These are phyloP conservation scores for Semotilus atromaculatus DNA, from an alignment of 2,797 vertebrate genomes.

Conservation along the genomic window DNA sequence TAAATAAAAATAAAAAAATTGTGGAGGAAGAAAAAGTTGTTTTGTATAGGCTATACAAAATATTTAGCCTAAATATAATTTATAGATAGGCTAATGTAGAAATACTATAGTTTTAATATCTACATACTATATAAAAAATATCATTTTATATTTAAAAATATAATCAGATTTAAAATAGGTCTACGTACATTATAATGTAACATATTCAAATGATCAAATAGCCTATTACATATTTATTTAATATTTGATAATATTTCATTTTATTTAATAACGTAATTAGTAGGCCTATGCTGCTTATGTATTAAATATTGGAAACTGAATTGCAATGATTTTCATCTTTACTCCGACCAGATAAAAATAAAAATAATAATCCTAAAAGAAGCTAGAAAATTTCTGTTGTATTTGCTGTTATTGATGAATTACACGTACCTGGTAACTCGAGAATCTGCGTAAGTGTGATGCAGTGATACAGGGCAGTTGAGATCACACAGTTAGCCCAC, in stretches of 20 bases:
- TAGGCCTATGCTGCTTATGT: not conserved
- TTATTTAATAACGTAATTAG: not conserved
- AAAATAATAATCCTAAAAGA: not conserved
- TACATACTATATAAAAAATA: not conserved
- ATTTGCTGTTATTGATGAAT: not conserved
- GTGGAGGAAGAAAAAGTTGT: not conserved
- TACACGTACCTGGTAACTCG: constrained; percentile 87
- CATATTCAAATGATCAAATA: not conserved
- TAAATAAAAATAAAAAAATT: not conserved
- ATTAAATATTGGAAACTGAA: not conserved
- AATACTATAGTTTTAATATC: not conserved
- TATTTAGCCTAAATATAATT: not conserved
- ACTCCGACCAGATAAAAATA: not conserved
- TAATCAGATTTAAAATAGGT: not conserved
- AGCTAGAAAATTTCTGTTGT: not conserved
- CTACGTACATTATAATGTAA: not conserved
- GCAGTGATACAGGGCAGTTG: constrained; percentile 92
- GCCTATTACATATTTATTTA: not conserved
- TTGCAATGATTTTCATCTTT: not conserved
- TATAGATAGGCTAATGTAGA: not conserved
- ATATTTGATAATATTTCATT: not conserved
- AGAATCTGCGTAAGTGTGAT: constrained; percentile 90
- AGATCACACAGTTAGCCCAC: constrained; percentile 94
- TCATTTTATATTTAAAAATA: not conserved
- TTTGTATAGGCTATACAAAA: not conserved